Percentiles rank a stretch among this genome's conserved stretches.
Conservation (phyloP, 2,797 vertebrate species). For the Perodicticus potto region DNA sequence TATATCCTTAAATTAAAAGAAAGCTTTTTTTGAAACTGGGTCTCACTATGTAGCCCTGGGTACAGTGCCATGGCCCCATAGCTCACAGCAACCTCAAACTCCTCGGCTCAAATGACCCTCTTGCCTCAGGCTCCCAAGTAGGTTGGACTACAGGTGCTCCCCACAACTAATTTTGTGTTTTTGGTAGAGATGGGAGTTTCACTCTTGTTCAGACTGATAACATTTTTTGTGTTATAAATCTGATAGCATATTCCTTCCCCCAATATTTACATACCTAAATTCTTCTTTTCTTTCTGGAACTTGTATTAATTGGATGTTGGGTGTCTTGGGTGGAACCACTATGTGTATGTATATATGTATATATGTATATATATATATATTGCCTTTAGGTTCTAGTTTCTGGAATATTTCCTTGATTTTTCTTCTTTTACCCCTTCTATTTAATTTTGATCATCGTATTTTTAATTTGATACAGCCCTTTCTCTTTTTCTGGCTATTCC, state of each 20-base stretch:
- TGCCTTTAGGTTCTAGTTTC: conserved; percentile 44
- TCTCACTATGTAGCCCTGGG: no score
- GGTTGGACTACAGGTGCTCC: no score
- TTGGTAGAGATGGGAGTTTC: no score
- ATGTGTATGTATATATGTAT: conserved; percentile 4
- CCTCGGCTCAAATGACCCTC: no score
- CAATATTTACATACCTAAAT: neutral
- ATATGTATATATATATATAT: conserved; percentile 1
- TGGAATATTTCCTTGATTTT: conserved; percentile 44
- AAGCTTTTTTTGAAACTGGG: no score
- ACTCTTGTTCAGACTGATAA: neutral
- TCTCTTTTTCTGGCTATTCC: neutral
- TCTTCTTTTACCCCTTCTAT: neutral
- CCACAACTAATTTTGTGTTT: no score
- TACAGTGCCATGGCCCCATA: no score
- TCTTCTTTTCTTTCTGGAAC: conserved; percentile 32
- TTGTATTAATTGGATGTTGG: neutral
- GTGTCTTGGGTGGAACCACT: neutral
- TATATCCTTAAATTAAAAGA: neutral
- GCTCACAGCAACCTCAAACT: no score
- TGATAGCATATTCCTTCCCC: neutral
- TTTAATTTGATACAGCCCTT: conserved; percentile 49
- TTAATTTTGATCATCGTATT: conserved; percentile 50
- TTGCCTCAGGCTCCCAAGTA: no score
- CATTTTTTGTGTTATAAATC: neutral